These are phyloP conservation scores for Dromiciops gliroides DNA, from an alignment of 2,113 vertebrate genomes.

Conservation along the genomic window DNA sequence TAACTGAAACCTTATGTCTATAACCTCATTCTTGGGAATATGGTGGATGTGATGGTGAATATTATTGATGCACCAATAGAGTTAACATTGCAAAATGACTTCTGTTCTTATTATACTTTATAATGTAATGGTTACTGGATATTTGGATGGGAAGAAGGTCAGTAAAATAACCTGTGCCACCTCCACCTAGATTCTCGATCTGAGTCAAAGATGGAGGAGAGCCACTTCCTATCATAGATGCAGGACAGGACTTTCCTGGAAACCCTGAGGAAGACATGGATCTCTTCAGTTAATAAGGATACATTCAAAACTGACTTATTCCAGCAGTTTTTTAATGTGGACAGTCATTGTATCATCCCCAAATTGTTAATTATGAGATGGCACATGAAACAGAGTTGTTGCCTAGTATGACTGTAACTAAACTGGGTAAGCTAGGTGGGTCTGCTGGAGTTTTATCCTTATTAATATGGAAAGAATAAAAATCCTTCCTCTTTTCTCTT, in stretches of 20 bases:
- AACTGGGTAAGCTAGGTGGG: background rate
- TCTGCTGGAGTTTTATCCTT: background rate
- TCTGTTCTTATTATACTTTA: background rate
- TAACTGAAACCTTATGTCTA: background rate
- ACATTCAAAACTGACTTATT: background rate
- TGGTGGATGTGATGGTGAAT: background rate
- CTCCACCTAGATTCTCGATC: background rate
- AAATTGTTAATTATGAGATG: background rate
- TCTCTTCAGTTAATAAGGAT: background rate
- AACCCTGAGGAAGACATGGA: background rate
- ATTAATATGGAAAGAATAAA: background rate
- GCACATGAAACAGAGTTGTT: background rate
- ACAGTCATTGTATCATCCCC: background rate
- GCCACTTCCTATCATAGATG: background rate
- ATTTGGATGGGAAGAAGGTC: background rate
- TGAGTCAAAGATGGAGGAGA: background rate
- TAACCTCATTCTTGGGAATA: background rate
- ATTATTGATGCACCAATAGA: background rate
- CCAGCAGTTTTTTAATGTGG: background rate
- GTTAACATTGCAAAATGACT: background rate
- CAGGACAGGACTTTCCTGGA: background rate
- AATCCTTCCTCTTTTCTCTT: background rate
- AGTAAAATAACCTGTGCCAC: background rate
- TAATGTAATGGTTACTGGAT: background rate
- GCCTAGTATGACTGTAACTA: background rate